Evolutionary conservation across 1,140 invertebrate species (phyloP).

Genomic region (Anastrepha obliqua): DNA sequence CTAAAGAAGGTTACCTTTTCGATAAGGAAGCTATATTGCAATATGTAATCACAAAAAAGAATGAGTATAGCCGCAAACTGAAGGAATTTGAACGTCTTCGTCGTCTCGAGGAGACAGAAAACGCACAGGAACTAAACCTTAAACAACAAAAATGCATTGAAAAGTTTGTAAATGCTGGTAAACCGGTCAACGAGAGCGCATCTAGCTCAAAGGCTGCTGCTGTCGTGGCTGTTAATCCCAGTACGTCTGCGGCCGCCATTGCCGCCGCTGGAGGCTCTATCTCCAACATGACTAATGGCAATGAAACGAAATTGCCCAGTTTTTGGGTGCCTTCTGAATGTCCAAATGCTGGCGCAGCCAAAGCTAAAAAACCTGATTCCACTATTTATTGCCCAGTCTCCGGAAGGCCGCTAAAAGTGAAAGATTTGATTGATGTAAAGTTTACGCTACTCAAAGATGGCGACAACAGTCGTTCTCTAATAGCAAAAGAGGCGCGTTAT

Average conservation of each 20-base stretch:
- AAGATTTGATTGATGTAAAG: constrained; percentile 95
- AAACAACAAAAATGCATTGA: constrained; percentile 81
- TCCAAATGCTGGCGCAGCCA: constrained; percentile 85
- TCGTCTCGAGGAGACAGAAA: constrained; percentile 81
- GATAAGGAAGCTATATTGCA: constrained; percentile 98
- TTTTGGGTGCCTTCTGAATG: constrained; percentile 98
- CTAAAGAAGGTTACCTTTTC: constrained; percentile 93
- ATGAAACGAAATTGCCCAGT: constrained; percentile 88
- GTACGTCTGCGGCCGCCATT: constrained; percentile 58
- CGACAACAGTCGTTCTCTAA: constrained; percentile 87
- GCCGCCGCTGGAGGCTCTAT: constrained; percentile 76
- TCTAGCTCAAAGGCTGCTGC: constrained; percentile 54
- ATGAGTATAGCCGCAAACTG: constrained; percentile 90
- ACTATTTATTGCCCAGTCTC: constrained; percentile 96
- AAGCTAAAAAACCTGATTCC: constrained; percentile 90
- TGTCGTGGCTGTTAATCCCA: constrained; percentile 59
- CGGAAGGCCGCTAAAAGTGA: constrained; percentile 88
- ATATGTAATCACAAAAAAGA: constrained; percentile 97
- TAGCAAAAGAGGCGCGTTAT: constrained; percentile 91
- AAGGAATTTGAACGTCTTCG: constrained; percentile 96
- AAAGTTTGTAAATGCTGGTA: constrained; percentile 82
- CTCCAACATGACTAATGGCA: constrained; percentile 84
- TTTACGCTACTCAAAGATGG: constrained; percentile 93
- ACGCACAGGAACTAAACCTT: constrained; percentile 71
- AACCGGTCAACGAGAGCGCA: constrained; percentile 62